Base-by-base conservation (phyloP, 1,140 invertebrate species). In the Octopus bimaculoides region DNA sequence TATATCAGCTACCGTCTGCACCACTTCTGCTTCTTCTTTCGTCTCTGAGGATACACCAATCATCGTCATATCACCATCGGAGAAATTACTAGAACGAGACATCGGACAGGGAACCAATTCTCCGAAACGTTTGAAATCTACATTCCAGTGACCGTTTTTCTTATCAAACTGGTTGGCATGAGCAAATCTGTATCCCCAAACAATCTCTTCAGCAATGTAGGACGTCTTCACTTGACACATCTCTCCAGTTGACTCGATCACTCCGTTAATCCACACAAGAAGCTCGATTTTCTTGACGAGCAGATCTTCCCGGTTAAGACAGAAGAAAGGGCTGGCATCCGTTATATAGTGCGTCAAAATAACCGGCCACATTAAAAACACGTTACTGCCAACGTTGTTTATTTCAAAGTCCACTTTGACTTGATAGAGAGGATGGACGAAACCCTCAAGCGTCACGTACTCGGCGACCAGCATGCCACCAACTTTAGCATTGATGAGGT, bases 291-390 rank as follows among this genome's bases (percentile, higher is more conserved):
- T 85, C 55, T 97, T 96, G 79, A 94, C 93, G 1, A 95, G 90
- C 85, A 99, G 93, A 85, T 98, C 96, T 0, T 95, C 93, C 0
- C 96, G 95, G 0, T 94, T 94, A 84, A 98, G 93, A 56, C 93
- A 92, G 88, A 95, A 99, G 53, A 99, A 94, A 0, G 97, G 97
- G 79, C 94, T 95, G 52, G 93, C 92, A 75, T 93, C 92, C 82
- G 96, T 94, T 83, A 97, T 97, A 87, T 93, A 94, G 88, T 97
- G 96, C 78, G 97, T 88, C 10, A 92, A 84, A 12, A 90, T 89
- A 17, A 96, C 94, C 0, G 97, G 97, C 97, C 97, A 98, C 80
- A 98, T 96, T 85, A 98, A 95, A 88, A 98, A 97, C 1, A 97
- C 96, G 3, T 96, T 89, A 84, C 95, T 93, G 55, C 93, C 93